Percentiles rank a stretch among this genome's conserved stretches.
Evolutionary conservation across 2,888 invertebrate genomes (phyloP).

Genomic region (Celastrina argiolus): DNA sequence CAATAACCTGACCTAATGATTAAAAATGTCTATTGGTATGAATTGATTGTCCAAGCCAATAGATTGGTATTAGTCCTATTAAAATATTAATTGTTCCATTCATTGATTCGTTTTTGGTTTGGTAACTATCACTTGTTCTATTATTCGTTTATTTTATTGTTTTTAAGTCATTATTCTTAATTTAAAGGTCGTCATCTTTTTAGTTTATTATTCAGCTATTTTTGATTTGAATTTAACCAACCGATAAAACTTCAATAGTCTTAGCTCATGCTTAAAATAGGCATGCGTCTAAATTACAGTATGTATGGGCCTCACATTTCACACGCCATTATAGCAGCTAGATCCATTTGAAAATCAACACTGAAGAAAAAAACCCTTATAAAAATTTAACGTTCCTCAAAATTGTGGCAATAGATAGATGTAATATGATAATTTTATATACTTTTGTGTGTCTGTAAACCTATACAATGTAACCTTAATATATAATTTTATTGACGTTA

Average conservation of each 20-base stretch:
- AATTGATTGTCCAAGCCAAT: slow-evolving; percentile 1
- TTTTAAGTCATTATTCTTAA: not conserved
- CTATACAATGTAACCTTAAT: not conserved
- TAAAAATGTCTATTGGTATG: not conserved
- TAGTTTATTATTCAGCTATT: not conserved
- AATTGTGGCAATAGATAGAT: not conserved
- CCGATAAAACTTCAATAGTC: not conserved
- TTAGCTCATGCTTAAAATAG: slow-evolving; percentile 8
- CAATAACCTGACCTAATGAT: not conserved
- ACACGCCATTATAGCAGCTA: not conserved
- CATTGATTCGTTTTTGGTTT: slow-evolving; percentile 30
- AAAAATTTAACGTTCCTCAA: not conserved
- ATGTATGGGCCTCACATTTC: not conserved
- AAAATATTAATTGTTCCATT: slow-evolving; percentile 29
- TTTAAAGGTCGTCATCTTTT: not conserved
- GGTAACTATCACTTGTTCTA: slow-evolving; percentile 24
- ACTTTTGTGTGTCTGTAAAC: not conserved
- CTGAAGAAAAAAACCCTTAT: too few relatives aligned
- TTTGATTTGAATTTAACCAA: not conserved
- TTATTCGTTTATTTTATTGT: not conserved
- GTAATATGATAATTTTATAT: not conserved
- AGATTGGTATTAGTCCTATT: not conserved
- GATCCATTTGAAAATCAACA: not conserved
- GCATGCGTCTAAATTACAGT: not conserved
- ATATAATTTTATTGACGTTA: not conserved